Conservation (phyloP, 2,888 invertebrate species). For the Dasysyrphus albostriatus region DNA sequence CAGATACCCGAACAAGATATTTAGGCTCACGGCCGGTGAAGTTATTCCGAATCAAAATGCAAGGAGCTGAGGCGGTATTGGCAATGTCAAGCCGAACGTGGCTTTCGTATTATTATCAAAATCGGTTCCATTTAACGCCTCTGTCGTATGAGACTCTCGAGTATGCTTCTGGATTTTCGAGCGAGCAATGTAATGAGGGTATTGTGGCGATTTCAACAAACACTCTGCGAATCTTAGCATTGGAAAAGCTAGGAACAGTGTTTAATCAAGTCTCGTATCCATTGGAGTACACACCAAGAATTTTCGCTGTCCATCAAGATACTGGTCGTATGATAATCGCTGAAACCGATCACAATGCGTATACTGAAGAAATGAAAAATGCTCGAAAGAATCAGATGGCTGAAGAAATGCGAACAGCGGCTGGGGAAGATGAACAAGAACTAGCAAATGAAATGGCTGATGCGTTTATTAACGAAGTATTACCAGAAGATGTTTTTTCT, state of each 20-base stretch:
- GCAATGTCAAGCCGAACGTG: conserved; percentile 99
- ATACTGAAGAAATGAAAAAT: conserved; percentile 98
- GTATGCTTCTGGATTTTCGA: conserved; percentile 98
- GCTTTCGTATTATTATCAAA: conserved; percentile 99
- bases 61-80: conserved; percentile 97
- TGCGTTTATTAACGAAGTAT: conserved; percentile 96
- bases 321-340: conserved; percentile 95
- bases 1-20: conserved; percentile 98
- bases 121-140: conserved; percentile 97
- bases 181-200: conserved; percentile 99
- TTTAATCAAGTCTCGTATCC: conserved; percentile 98
- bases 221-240: conserved; percentile 97
- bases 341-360: conserved; percentile 99
- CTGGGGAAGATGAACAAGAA: conserved; percentile 97
- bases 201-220: conserved; percentile 99
- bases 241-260: conserved; percentile 99
- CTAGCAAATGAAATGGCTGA: conserved; percentile 99
- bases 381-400: conserved; percentile 97
- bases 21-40: conserved; percentile 98
- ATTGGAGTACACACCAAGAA: conserved; percentile 97
- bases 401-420: conserved; percentile 98
- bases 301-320: conserved; percentile 96
- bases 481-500: conserved; percentile 97
- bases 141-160: conserved; percentile 98
- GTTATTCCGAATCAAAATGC: conserved; percentile 97